These are phyloP conservation scores for Cisticola juncidis DNA, from an alignment of 2,113 vertebrate genomes.

Conservation along the genomic window DNA sequence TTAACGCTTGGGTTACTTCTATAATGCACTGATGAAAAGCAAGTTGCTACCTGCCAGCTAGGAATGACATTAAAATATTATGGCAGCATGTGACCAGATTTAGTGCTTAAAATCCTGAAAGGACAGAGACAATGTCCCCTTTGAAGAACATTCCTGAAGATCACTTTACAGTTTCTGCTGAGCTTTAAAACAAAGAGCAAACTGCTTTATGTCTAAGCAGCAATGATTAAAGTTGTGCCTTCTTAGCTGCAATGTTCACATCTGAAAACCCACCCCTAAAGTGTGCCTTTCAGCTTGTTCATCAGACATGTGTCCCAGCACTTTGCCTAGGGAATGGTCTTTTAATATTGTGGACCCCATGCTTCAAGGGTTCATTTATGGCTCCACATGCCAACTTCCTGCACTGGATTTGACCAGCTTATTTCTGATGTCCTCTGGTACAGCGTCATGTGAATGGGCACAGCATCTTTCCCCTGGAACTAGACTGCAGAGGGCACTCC, in stretches of 20 bases:
- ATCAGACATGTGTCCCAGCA: background rate
- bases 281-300: background rate
- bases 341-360: background rate
- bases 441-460: background rate
- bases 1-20: constrained; percentile 19
- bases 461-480: background rate
- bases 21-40: constrained; percentile 37
- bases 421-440: background rate
- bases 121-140: constrained; percentile 7
- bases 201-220: background rate
- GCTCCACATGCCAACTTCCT: rapidly evolving
- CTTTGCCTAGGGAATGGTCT: background rate
- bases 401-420: background rate
- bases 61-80: constrained; percentile 48
- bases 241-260: background rate
- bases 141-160: constrained; percentile 36
- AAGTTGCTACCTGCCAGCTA: constrained; percentile 42
- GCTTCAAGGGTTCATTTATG: background rate
- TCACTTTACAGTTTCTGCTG: background rate
- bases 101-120: constrained; percentile 41
- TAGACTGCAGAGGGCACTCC: constrained; percentile 60
- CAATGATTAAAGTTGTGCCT: background rate
- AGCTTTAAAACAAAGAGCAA: background rate
- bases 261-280: background rate
- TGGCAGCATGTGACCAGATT: constrained; percentile 31